Evolutionary conservation across 2,888 invertebrate species (phyloP).

Genomic region (Biston stratarius): DNA sequence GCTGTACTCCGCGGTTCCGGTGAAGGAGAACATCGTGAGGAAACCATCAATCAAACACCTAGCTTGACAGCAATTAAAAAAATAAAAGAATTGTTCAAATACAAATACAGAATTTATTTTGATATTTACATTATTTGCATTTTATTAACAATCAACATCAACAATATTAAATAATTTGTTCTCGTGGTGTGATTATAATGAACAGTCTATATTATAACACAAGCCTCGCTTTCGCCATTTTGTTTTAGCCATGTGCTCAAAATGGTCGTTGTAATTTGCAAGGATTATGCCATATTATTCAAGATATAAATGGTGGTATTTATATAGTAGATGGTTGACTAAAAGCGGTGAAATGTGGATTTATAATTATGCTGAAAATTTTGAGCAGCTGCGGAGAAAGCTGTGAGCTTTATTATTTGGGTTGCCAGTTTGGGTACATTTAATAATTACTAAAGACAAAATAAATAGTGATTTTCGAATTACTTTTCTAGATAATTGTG

Average conservation of each 20-base stretch:
- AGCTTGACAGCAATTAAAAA: too few relatives aligned
- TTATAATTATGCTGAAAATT: slow-evolving; percentile 63
- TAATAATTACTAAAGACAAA: slow-evolving; percentile 4
- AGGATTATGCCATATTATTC: slow-evolving; percentile 71
- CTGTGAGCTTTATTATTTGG: slow-evolving; percentile 78
- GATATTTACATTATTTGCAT: slow-evolving; percentile 92
- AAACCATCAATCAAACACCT: too few relatives aligned
- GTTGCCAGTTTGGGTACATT: slow-evolving; percentile 60
- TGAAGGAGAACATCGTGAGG: too few relatives aligned
- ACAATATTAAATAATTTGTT: slow-evolving; percentile 89
- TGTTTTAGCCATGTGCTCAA: slow-evolving; percentile 55
- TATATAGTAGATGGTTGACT: slow-evolving; percentile 69
- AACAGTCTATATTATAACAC: slow-evolving; percentile 79
- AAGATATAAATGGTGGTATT: slow-evolving; percentile 65
- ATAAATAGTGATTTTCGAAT: not conserved
- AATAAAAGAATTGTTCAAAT: slow-evolving; percentile 85
- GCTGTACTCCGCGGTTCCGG: too few relatives aligned
- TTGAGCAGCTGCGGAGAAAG: slow-evolving; percentile 84
- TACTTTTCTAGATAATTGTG: slow-evolving; percentile 29
- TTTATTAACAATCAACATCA: slow-evolving; percentile 92
- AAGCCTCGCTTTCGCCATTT: slow-evolving; percentile 59
- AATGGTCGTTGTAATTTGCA: slow-evolving; percentile 55
- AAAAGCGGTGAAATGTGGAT: slow-evolving; percentile 78
- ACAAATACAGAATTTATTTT: slow-evolving; percentile 90
- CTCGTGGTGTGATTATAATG: slow-evolving; percentile 81